Base-by-base conservation (phyloP, 2,797 vertebrate species). In the Gymnothorax reevesii region DNA sequence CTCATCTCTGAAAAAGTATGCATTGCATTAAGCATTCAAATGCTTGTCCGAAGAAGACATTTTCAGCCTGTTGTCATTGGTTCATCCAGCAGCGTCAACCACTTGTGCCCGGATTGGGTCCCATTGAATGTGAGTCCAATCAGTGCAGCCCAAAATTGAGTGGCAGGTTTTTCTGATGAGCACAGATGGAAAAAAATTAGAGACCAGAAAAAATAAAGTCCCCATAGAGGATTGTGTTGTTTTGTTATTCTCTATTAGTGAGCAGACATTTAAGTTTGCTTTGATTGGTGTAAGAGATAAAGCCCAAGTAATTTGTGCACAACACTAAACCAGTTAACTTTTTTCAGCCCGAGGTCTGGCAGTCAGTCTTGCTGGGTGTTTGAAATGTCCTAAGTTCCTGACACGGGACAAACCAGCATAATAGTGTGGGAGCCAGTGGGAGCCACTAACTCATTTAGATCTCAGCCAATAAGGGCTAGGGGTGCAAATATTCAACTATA, bases 381-480 rank as follows among this genome's bases (percentile, higher is more conserved):
- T 83, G 57, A 17, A 83, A 42, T 42, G 25, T 12, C 4, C 33
- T 1, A 62, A 17, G 57, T 83, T 33, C 57, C 59, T 62, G 57
- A 17, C 9, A 1, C n/a, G 33, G 20, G 59, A 83, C 25, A 13
- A 52, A 82, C 88, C 75, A 80, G 88, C 88, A 90, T 92, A 92
- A 91, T 91, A 94, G 90, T 89, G 83, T 89, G 90, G 0, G 2
- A 69, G 89, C 94, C 92, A 93, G 91, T 91, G 92, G 93, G 92
- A 93, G 87, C 83, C 69, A 84, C 69, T 84, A 88, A 91, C 88
- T 89, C 88, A 89, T 88, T 89, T 91, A 92, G 92, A 90, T 88
- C 85, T 92, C 22, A 52, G 62, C 88, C 86, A 88, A 94, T 92
- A 94, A 94, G 93, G 92, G 83, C 90, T 89, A 87, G 92, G 90